phyloP scores from a whole-genome alignment of 2,797 vertebrate species.

The Cephalopachus bancanus region DNA sequence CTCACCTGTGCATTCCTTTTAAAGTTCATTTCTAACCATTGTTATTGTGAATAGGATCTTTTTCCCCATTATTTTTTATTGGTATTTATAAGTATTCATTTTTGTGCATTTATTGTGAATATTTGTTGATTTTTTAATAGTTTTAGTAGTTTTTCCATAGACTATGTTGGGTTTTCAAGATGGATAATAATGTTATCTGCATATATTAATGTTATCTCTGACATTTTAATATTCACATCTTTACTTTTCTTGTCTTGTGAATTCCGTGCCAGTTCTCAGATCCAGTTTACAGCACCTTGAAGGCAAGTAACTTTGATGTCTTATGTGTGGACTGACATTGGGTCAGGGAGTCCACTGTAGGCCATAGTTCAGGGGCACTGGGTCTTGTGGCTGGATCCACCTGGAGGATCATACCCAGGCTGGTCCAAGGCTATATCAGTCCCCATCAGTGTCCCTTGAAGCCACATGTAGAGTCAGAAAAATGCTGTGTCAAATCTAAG shows the following conservation, averaged over 20 bases:
- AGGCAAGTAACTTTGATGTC: background rate
- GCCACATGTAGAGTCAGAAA: background rate
- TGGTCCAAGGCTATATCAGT: background rate
- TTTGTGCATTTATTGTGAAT: background rate
- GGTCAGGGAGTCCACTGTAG: background rate
- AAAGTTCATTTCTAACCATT: background rate
- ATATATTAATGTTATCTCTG: background rate
- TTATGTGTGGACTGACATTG: background rate
- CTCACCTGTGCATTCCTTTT: background rate
- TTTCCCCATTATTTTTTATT: background rate
- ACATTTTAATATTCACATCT: background rate
- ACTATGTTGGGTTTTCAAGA: background rate
- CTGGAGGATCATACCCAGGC: background rate
- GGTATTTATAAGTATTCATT: background rate
- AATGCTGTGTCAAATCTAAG: background rate
- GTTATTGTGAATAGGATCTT: background rate
- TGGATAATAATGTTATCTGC: background rate
- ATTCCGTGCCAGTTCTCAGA: background rate
- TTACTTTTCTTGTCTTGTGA: background rate
- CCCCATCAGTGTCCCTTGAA: background rate
- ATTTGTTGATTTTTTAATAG: background rate
- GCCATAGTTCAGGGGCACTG: background rate
- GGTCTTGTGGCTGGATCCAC: background rate
- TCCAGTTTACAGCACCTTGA: background rate
- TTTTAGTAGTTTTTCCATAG: background rate